Conservation (phyloP, 2,888 invertebrate genomes). For the Dromius quadrimaculatus region DNA sequence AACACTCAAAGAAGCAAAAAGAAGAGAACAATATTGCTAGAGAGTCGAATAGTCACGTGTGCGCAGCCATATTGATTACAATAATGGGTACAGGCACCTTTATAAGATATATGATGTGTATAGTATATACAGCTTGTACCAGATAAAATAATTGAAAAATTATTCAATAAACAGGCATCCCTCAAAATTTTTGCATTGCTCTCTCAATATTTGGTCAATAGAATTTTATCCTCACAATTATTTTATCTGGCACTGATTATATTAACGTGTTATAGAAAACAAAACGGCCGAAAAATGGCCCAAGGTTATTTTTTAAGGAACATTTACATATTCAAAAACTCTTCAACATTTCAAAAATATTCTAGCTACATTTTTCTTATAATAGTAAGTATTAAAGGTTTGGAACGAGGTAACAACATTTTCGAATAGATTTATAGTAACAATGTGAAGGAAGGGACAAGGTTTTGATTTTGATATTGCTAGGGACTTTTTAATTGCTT, state of each 20-base stretch:
- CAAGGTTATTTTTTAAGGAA: slow-evolving; percentile 37
- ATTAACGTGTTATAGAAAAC: slow-evolving; percentile 19
- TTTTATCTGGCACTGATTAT: slow-evolving; percentile 9
- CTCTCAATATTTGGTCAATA: not conserved
- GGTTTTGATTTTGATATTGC: slow-evolving; percentile 59
- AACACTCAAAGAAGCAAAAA: slow-evolving; percentile 48
- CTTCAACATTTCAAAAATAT: slow-evolving; percentile 52
- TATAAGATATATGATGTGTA: slow-evolving; percentile 24
- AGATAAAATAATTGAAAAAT: slow-evolving; percentile 21
- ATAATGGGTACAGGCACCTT: slow-evolving; percentile 23
- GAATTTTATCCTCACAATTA: not conserved
- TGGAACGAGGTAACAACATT: slow-evolving; percentile 43
- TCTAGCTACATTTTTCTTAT: slow-evolving; percentile 39
- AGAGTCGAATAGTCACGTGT: slow-evolving; percentile 14
- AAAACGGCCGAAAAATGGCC: slow-evolving; percentile 21
- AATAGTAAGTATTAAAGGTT: slow-evolving; percentile 37
- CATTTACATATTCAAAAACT: slow-evolving; percentile 51
- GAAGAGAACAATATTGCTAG: slow-evolving; percentile 43
- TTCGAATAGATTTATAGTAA: slow-evolving; percentile 40
- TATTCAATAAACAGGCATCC: too few species aligned
- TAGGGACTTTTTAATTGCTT: slow-evolving; percentile 66
- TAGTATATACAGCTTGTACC: slow-evolving; percentile 22
- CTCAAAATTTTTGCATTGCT: slow-evolving; percentile 5
- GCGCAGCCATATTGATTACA: slow-evolving; percentile 4
- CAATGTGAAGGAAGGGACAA: slow-evolving; percentile 29